phyloP scores from a whole-genome alignment of 2,797 vertebrate species.

The Dendrocincla tyrannina region DNA sequence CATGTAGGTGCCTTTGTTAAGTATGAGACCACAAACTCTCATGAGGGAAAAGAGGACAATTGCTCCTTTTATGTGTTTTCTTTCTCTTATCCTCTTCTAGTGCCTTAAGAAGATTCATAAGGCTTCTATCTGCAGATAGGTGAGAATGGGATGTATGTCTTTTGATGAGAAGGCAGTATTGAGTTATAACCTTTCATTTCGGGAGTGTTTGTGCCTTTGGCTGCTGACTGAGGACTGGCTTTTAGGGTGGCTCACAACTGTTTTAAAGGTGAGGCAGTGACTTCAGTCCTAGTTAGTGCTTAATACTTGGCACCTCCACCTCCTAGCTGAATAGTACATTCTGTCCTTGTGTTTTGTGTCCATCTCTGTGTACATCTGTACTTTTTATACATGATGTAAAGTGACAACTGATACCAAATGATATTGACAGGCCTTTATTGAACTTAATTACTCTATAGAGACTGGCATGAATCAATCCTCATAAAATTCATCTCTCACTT shows the following conservation, averaged over 20 bases:
- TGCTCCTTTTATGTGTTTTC: neutral
- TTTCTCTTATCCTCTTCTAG: neutral
- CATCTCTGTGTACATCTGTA: neutral
- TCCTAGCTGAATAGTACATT: neutral
- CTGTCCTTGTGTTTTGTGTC: neutral
- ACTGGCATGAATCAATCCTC: conserved; percentile 27
- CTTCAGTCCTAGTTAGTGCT: neutral
- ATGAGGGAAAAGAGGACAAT: neutral
- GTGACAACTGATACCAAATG: conserved; percentile 36
- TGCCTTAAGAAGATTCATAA: neutral
- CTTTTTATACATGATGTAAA: conserved; percentile 13
- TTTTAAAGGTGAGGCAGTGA: neutral
- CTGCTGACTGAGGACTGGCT: neutral
- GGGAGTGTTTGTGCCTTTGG: neutral
- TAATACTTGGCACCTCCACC: neutral
- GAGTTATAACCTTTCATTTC: neutral
- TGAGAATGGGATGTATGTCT: accelerated
- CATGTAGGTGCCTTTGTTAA: neutral
- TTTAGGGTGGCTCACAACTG: accelerated
- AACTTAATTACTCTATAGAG: conserved; percentile 55
- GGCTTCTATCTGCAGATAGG: neutral
- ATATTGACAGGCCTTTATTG: conserved; percentile 36
- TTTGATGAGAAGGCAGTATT: neutral
- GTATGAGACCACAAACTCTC: accelerated
- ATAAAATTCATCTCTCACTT: conserved; percentile 3